These are phyloP conservation scores for Cataglyphis albicans DNA, from an alignment of 2,888 invertebrate genomes.

Conservation along the genomic window DNA sequence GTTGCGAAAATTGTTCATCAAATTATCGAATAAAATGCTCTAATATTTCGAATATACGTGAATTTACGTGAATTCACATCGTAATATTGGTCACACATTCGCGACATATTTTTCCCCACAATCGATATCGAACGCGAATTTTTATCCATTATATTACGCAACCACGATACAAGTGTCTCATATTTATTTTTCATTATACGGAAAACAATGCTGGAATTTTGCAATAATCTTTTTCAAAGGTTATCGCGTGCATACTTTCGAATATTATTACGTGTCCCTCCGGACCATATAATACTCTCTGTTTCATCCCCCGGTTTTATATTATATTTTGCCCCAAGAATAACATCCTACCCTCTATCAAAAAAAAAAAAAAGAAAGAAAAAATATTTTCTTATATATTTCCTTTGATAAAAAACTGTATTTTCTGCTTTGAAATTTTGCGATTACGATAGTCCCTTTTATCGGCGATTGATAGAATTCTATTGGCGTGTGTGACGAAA, in stretches of 20 bases:
- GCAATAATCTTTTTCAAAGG: neutral
- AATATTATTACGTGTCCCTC: neutral
- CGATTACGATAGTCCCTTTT: slow-evolving; percentile 16
- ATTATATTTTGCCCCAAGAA: neutral
- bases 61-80: neutral
- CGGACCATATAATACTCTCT: neutral
- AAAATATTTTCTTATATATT: neutral
- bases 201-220: neutral
- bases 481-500: neutral
- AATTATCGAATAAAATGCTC: neutral
- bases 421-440: neutral
- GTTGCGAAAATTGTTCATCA: slow-evolving; percentile 12
- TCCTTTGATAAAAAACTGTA: neutral
- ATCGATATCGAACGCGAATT: neutral
- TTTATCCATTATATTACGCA: neutral
- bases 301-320: neutral
- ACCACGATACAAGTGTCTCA: neutral
- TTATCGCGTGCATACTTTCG: neutral
- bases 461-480: slow-evolving; percentile 31
- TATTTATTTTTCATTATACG: neutral
- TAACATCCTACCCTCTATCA: neutral
- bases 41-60: neutral
- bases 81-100: neutral
- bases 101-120: neutral
- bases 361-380: neutral